Percentiles rank a stretch among this genome's conserved stretches.
phyloP scores from a whole-genome alignment of 2,113 vertebrate species.

The Nothocercus nigrocapillus region DNA sequence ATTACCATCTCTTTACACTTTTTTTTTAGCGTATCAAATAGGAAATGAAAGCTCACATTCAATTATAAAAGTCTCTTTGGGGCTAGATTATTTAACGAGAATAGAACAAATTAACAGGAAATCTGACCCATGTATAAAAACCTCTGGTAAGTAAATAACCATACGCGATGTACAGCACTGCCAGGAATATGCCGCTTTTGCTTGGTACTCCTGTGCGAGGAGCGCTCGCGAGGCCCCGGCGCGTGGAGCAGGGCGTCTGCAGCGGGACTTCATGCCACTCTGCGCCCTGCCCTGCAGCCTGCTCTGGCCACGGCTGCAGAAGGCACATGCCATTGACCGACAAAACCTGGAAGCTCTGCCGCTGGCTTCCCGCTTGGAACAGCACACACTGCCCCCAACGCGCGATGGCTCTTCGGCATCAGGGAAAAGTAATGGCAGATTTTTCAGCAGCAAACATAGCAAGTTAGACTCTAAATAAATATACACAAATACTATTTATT shows the following conservation, averaged over 20 bases:
- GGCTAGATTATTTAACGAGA: neutral
- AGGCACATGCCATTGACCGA: too few species aligned
- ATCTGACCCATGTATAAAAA: neutral
- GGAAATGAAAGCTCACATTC: neutral
- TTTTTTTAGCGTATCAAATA: neutral
- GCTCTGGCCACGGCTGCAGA: too few species aligned
- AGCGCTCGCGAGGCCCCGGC: too few species aligned
- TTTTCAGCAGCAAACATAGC: neutral
- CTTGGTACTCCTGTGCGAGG: too few species aligned
- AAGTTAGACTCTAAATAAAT: accelerated
- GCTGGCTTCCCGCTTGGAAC: accelerated
- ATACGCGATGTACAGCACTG: accelerated
- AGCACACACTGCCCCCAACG: accelerated
- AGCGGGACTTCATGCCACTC: too few species aligned
- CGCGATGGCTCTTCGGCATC: accelerated
- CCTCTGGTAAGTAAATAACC: neutral
- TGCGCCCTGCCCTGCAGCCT: too few species aligned
- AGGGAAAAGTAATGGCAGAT: accelerated
- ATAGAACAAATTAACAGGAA: neutral
- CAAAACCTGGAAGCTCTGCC: accelerated
- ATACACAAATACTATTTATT: neutral
- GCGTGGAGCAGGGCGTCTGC: too few species aligned
- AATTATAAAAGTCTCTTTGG: neutral
- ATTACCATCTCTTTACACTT: neutral
- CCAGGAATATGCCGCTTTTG: neutral